Conservation (phyloP, 2,888 invertebrate species). For the Dasypogon diadema region DNA sequence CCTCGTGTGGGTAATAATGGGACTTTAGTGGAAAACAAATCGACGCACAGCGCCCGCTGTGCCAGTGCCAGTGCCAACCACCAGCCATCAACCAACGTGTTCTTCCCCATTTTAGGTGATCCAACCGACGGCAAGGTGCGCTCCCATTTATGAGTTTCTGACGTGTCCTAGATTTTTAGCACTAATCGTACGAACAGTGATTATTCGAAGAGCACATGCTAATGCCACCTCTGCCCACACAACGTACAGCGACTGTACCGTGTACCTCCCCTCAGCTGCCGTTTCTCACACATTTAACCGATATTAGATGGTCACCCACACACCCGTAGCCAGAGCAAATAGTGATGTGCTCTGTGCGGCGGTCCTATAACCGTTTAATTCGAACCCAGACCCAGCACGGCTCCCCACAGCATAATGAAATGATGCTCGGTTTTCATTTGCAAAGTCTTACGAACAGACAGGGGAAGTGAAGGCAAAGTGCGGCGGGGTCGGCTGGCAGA, state of each 20-base stretch:
- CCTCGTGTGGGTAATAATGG: no score
- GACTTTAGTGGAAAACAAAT: no score
- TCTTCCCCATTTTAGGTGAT: no score
- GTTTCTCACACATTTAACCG: background rate
- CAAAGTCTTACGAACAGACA: no score
- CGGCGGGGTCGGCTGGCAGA: background rate
- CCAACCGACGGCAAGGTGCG: no score
- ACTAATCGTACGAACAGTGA: constrained; percentile 3
- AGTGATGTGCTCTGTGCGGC: background rate
- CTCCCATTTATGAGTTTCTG: background rate
- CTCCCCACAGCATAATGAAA: constrained; percentile 23
- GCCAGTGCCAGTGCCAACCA: no score
- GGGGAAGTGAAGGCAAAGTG: background rate
- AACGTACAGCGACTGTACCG: background rate
- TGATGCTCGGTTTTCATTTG: constrained; percentile 31
- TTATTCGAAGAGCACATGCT: background rate
- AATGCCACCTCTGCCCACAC: background rate
- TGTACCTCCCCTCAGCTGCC: no score
- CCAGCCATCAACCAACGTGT: no score
- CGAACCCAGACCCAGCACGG: no score
- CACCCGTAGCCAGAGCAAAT: background rate
- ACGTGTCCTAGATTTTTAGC: constrained; percentile 14
- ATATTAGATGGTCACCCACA: constrained; percentile 1
- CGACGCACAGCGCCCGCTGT: no score
- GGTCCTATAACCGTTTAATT: background rate